Base-by-base conservation (phyloP, 2,888 invertebrate species). In the Eilema griseolum region DNA sequence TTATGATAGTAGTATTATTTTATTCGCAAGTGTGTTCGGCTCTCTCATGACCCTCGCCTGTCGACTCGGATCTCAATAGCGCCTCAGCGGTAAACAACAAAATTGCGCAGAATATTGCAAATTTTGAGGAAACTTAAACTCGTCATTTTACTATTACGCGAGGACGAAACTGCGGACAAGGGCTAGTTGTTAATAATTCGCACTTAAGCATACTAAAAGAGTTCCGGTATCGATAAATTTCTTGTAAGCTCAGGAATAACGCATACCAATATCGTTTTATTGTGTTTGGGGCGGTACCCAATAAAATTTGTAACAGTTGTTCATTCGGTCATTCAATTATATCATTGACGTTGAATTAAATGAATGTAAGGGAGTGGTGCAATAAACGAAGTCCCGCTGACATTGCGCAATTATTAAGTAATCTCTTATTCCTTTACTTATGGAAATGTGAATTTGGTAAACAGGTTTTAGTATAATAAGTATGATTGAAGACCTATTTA, bases 331-430 rank as follows among this genome's bases (percentile, higher is more conserved):
- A 76, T 78, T 76, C 81, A 81, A 83, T 83, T 76, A 81, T 70
- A 70, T 81, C 78, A 83, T 83, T 83, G 83, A 66, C 76, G 73
- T 73, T 66, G 77, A 77, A 75, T 73, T 71, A 46, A 74, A 66
- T 37, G 37, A 67, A 63, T 57, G 57, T 46, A 52, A 72, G 75
- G 80, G 83, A 75, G 81, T 66, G 76, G 78, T 41, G 63, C 68
- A 57, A 75, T 80, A 68, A 82, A 82, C 73, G 62, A 74, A 65
- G 14, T 33, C 28, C 28, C 16, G 56, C 61, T 61, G 57, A 59
- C 41, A 37, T 59, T 69, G 61, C 61, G 57, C 56, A 31, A 33
- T 52, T 20, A n/a, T 52, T 61, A 37, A 33, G 24, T 16, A 26
- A 16, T 16, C 11, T 52, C 56, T 65, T 20, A 26, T 12, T 31